phyloP scores from a whole-genome alignment of 1,140 invertebrate species.

The Campodea augens region DNA sequence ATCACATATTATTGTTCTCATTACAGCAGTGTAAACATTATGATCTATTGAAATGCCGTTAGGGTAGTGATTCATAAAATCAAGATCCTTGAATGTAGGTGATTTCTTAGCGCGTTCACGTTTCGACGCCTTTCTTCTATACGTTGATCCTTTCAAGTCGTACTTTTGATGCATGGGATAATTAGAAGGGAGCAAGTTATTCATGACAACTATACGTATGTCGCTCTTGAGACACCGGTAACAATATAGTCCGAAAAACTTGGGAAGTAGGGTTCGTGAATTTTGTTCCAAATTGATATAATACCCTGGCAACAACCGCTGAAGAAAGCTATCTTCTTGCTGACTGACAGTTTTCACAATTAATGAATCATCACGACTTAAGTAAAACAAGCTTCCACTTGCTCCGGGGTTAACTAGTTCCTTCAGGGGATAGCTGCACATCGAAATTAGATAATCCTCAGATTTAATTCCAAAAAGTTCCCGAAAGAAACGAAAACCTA shows the following conservation, averaged over 20 bases:
- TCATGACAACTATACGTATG: neutral
- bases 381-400: neutral
- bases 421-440: neutral
- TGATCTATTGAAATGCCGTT: slow-evolving; percentile 33
- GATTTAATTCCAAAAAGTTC: neutral
- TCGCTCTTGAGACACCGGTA: neutral
- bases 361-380: neutral
- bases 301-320: neutral
- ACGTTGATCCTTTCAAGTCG: neutral
- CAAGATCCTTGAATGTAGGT: slow-evolving; percentile 37
- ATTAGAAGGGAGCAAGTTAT: neutral
- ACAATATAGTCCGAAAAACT: neutral
- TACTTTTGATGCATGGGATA: neutral
- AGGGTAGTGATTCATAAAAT: slow-evolving; percentile 29
- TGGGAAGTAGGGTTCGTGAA: neutral
- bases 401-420: neutral
- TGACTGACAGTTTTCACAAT: neutral
- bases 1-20: slow-evolving; percentile 34
- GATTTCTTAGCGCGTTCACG: slow-evolving; percentile 28
- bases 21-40: slow-evolving; percentile 32
- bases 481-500: neutral
- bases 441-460: neutral
- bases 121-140: slow-evolving; percentile 26
- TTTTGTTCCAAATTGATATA: neutral
- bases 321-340: neutral